phyloP scores from a whole-genome alignment of 2,888 invertebrate species.

The Empis livida region DNA sequence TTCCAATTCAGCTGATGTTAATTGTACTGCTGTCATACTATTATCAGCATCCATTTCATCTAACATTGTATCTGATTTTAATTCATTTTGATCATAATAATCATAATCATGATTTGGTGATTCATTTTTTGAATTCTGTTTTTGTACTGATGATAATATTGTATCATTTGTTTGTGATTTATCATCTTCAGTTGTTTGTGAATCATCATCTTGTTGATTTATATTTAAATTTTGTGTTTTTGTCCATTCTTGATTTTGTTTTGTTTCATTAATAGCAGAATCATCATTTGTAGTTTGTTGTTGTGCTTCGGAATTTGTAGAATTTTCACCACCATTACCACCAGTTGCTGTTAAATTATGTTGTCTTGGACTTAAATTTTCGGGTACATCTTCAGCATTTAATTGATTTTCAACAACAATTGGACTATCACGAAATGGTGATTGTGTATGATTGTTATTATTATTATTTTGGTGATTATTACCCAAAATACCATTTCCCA shows the following conservation, averaged over 20 bases:
- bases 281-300: background rate
- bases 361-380: too few species aligned
- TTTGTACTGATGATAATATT: slow-evolving; percentile 7
- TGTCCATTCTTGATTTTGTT: background rate
- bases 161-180: background rate
- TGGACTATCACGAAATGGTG: background rate
- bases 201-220: background rate
- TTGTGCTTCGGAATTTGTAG: background rate
- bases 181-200: background rate
- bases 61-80: slow-evolving; percentile 20
- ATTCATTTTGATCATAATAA: slow-evolving; percentile 16
- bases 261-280: background rate
- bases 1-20: slow-evolving; percentile 21
- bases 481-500: too few species aligned
- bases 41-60: slow-evolving; percentile 28
- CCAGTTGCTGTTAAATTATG: background rate
- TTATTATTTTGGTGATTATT: too few species aligned
- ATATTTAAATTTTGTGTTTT: background rate
- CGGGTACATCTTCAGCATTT: too few species aligned
- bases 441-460: too few species aligned
- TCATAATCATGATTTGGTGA: slow-evolving; percentile 8
- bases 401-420: background rate
- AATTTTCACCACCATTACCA: background rate
- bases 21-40: slow-evolving; percentile 26
- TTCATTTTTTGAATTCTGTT: slow-evolving; percentile 2